A percentile compares a stretch with the other conserved stretches of the same genome.
These are phyloP conservation scores for Adrianichthys oophorus DNA, from an alignment of 2,797 vertebrate genomes.

Conservation along the genomic window DNA sequence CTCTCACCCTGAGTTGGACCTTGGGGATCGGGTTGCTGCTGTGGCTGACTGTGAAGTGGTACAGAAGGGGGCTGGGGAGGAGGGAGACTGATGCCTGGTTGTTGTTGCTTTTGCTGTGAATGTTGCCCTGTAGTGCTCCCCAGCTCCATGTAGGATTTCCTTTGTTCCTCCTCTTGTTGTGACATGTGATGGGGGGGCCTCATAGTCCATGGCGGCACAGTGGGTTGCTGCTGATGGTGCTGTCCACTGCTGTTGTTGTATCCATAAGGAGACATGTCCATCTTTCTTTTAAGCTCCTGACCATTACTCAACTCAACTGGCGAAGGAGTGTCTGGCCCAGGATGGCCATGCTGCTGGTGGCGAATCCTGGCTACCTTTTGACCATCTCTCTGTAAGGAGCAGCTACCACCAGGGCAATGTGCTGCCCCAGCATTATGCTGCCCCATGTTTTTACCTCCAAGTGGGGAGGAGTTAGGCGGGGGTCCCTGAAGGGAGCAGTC, in stretches of 20 bases:
- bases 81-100: slow-evolving; percentile 67
- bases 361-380: slow-evolving; percentile 95
- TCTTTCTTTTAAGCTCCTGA: slow-evolving; percentile 86
- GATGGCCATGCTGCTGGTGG: slow-evolving; percentile 90
- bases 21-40: slow-evolving; percentile 73
- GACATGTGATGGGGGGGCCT: slow-evolving; percentile 79
- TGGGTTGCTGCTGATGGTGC: slow-evolving; percentile 76
- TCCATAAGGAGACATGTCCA: slow-evolving; percentile 85
- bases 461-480: slow-evolving; percentile 72
- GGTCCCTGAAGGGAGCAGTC: slow-evolving; percentile 87
- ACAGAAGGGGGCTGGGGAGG: slow-evolving; percentile 69
- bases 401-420: slow-evolving; percentile 75
- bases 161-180: slow-evolving; percentile 84
- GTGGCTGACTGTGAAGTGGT: slow-evolving; percentile 63
- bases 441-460: slow-evolving; percentile 71
- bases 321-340: slow-evolving; percentile 68
- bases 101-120: slow-evolving; percentile 62
- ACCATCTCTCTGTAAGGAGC: slow-evolving; percentile 87
- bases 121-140: slow-evolving; percentile 76
- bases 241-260: slow-evolving; percentile 82
- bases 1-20: slow-evolving; percentile 81
- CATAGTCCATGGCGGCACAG: slow-evolving; percentile 78
- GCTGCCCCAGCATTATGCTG: slow-evolving; percentile 63
- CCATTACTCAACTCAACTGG: slow-evolving; percentile 64
- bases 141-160: slow-evolving; percentile 88